Evolutionary conservation across 37 sponge, comb jelly and placozoan species (phyloP).

Genomic region (Chondrilla cf. caribensis): DNA sequence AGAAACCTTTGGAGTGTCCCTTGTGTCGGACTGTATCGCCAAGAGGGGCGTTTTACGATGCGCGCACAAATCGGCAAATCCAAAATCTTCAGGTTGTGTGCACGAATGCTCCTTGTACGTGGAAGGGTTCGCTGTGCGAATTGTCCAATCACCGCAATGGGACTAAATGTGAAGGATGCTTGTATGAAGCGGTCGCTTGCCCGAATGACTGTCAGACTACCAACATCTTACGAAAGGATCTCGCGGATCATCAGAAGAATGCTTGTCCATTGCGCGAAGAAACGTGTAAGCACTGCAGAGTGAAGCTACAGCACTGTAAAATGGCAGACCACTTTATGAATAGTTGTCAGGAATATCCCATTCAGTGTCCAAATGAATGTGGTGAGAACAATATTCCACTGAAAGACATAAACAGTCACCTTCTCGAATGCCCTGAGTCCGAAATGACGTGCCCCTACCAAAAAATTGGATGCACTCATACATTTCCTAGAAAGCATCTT

Average conservation of each 20-base stretch:
- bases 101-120: neutral
- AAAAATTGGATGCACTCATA: neutral
- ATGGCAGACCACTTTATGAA: too few relatives aligned
- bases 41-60: neutral
- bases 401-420: neutral
- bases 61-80: neutral
- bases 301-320: neutral
- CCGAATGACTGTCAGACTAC: neutral
- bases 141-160: neutral
- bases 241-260: neutral
- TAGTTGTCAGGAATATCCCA: neutral
- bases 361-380: neutral
- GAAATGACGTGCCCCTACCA: neutral
- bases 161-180: neutral
- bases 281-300: neutral
- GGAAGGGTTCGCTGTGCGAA: neutral
- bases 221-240: neutral
- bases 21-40: neutral
- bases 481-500: neutral
- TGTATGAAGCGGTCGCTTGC: neutral
- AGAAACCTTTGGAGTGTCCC: neutral
- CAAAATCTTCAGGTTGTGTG: neutral
- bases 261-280: neutral
- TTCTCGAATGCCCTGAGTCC: neutral
- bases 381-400: neutral